These are phyloP conservation scores for Brenthis daphne DNA, from an alignment of 2,888 invertebrate genomes.

Conservation along the genomic window DNA sequence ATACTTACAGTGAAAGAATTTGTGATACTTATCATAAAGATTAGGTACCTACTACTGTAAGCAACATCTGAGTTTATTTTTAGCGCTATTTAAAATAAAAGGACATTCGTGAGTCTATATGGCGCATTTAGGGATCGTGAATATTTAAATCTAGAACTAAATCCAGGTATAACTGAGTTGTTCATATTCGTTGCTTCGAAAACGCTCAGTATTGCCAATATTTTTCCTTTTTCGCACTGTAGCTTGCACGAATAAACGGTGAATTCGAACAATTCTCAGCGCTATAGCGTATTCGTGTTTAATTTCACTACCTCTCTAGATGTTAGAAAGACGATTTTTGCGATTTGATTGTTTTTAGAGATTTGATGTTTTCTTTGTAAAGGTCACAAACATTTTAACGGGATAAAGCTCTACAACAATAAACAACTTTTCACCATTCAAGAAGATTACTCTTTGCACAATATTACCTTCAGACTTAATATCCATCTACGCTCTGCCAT, in stretches of 20 bases:
- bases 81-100: not conserved
- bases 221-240: slow-evolving; percentile 39
- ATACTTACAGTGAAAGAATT: no score
- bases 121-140: slow-evolving; percentile 25
- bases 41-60: no score
- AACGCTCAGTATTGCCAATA: slow-evolving; percentile 39
- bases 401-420: no score
- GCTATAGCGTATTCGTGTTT: slow-evolving; percentile 33
- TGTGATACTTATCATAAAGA: no score
- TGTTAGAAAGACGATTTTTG: slow-evolving; percentile 12
- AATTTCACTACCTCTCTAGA: slow-evolving; percentile 30
- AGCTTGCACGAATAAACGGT: slow-evolving; percentile 40
- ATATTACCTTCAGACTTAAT: no score
- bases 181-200: slow-evolving; percentile 47
- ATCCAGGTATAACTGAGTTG: slow-evolving; percentile 39
- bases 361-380: not conserved
- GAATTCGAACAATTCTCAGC: slow-evolving; percentile 38
- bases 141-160: slow-evolving; percentile 27
- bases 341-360: slow-evolving; percentile 15
- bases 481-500: no score
- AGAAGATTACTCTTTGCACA: no score
- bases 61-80: not conserved
- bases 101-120: slow-evolving; percentile 6
- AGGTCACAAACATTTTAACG: not conserved
- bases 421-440: no score